phyloP scores from a whole-genome alignment of 1,140 invertebrate genomes.

The Drosophila kanapiae region DNA sequence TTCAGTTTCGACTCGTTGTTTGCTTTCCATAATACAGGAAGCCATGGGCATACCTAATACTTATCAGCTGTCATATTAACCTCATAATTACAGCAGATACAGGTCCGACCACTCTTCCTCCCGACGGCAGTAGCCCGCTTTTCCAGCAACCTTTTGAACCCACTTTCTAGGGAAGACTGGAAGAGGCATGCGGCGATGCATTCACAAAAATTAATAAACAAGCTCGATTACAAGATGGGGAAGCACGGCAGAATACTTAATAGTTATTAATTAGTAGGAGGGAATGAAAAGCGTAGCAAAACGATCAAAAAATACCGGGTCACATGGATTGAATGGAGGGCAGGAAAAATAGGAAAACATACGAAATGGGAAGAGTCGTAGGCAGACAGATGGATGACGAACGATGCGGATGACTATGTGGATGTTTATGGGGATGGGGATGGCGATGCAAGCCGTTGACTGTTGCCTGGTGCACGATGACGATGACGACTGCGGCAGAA shows the following conservation, averaged over 20 bases:
- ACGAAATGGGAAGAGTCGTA: constrained; percentile 44
- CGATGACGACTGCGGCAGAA: constrained; percentile 63
- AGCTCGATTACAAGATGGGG: constrained; percentile 63
- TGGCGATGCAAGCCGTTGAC: constrained; percentile 16
- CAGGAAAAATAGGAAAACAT: constrained; percentile 17
- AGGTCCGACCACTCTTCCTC: constrained; percentile 16
- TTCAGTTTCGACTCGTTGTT: constrained; percentile 12
- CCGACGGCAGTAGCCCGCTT: constrained; percentile 21
- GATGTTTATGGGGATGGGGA: constrained; percentile 16
- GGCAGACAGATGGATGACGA: constrained; percentile 53
- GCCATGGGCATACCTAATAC: constrained; percentile 18
- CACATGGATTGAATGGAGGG: constrained; percentile 39
- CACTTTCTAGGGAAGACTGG: constrained; percentile 36
- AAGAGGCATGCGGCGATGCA: constrained; percentile 15
- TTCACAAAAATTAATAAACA: constrained; percentile 58
- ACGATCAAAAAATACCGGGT: constrained; percentile 76
- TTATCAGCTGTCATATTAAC: constrained; percentile 44
- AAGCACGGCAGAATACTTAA: constrained; percentile 50
- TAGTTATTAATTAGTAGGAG: constrained; percentile 79
- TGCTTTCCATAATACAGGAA: constrained; percentile 21
- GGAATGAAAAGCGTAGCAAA: constrained; percentile 78
- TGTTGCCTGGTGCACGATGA: constrained; percentile 15
- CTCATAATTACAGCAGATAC: constrained; percentile 54
- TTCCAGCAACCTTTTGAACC: constrained; percentile 50
- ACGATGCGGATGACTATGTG: constrained; percentile 35